Base-by-base conservation (phyloP, 2,797 vertebrate genomes). In the Chelon labrosus region DNA sequence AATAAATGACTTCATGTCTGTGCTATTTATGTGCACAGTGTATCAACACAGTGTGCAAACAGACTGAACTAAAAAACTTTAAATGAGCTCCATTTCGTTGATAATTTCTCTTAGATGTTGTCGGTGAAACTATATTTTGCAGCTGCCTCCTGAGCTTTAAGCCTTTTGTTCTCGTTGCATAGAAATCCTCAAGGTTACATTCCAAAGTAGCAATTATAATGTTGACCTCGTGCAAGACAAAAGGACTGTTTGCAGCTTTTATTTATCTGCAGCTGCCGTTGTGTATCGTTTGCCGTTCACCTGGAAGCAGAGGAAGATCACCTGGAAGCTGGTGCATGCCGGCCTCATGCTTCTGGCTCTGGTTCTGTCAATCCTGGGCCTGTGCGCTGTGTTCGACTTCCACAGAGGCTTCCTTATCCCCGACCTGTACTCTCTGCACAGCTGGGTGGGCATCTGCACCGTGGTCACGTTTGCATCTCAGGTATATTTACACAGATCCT, bases 321-420 rank as follows among this genome's bases (percentile, higher is more conserved):
- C 38, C 19, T 82, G 70, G 79, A 88, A 84, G 60, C 51, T 71
- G 62, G 59, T 78, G 38, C 81, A 88, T 9, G 75, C 55, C 4
- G 77, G 72, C 1, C 53, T 83, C 51, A 79, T 79, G 84, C 59
- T 85, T 2, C 1, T 47, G 19, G 65, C 62, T 6, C 50, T 81
- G 27, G 11, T 77, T 0, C 47, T 89, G 60, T 79, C 76, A 13
- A 2, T 42, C 50, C 31, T 84, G 37, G 77, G 73, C 47, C 56
- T 88, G 62, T 58, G 20, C 12, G 75, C 69, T 0, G 64, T 63
- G 62, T 82, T 87, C 25, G 42, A 70, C n/a, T 61, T 75, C 25
- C 80, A 87, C 66, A 50, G 22, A 60, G 14, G 2, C 17, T 1
- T 51, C 7, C 10, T 46, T 11, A 35, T 82, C 37, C 54, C 68